Conservation (phyloP, 2,888 invertebrate genomes). For the Elegia similella region DNA sequence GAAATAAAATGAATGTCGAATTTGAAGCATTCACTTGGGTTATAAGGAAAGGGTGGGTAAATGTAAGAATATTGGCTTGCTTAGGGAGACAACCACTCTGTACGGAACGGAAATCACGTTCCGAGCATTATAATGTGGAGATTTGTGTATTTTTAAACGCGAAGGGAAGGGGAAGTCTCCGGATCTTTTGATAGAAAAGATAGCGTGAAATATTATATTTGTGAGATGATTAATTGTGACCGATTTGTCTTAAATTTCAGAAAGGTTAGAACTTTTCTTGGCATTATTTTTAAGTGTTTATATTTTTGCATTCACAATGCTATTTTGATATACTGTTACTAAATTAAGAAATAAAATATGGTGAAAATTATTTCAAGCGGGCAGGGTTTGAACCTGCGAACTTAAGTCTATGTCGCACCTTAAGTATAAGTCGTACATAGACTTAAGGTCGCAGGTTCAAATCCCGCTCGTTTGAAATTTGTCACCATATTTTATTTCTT, state of each 20-base stretch:
- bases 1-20: constrained; percentile 4
- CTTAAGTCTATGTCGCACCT: too few species aligned
- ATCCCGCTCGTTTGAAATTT: too few species aligned
- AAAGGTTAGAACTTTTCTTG: too few species aligned
- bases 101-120: constrained; percentile 44
- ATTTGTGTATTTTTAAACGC: constrained; percentile 24
- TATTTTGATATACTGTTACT: too few species aligned
- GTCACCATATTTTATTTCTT: too few species aligned
- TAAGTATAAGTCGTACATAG: too few species aligned
- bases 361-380: too few species aligned
- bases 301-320: too few species aligned
- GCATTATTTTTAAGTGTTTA: too few species aligned
- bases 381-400: too few species aligned
- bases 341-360: too few species aligned
- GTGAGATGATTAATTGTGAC: not conserved
- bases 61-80: constrained; percentile 23
- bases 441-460: too few species aligned
- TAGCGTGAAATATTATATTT: not conserved
- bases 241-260: not conserved
- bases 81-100: constrained; percentile 28
- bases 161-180: not conserved
- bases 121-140: constrained; percentile 34
- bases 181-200: not conserved
- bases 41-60: constrained; percentile 7
- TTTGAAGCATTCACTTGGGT: not conserved